Evolutionary conservation across 2,888 invertebrate genomes (phyloP), one percentile per base, ranked within the genome.

Genomic region (Hydropsyche betteni): DNA sequence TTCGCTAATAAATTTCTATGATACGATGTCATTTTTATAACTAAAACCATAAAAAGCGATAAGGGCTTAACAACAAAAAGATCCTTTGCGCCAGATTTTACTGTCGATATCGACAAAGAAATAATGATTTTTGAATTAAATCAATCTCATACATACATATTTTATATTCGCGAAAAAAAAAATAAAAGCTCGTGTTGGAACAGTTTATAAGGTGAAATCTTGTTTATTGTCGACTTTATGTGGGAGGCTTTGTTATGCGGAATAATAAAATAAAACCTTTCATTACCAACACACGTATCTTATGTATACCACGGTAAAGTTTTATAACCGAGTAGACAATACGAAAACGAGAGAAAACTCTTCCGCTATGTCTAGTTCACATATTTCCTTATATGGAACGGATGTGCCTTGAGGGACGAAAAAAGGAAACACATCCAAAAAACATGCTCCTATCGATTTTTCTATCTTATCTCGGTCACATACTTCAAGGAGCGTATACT

Each of bases 381-480:
- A 36, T 34, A 64, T 64, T 64, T 58, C 58, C 64, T 64, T 64
- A 64, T n/a, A 55, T 5, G 6, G 16, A 55, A 55, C n/a, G 16
- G 16, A 55, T 55, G 55, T 16, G 55, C 14, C 55, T 6, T n/a
- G 55, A 55, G n/a, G 36, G 64, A 64, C 24, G n/a, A 64, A 64
- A n/a, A 64, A 36, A 61, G 61, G 34, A 64, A 64, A 64, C 36
- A 64, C 64, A 36, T 36, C 34, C 36, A 64, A 6, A 36, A 64
- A 64, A 64, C 64, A 64, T 34, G 34, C 34, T 16, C 2, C 69
- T 50, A 69, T 69, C 69, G 51, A 69, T 69, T 69, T 69, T 69
- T 4, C 34, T 69, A 69, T 69, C 69, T 70, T 70, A 53, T 53
- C 70, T 34, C 12, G 16, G 52, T 16, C 53, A 53, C 53, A 70